A percentile compares a stretch with the other conserved stretches of the same genome.
phyloP scores from a whole-genome alignment of 1,140 invertebrate species.

The Oncopeltus fasciatus region DNA sequence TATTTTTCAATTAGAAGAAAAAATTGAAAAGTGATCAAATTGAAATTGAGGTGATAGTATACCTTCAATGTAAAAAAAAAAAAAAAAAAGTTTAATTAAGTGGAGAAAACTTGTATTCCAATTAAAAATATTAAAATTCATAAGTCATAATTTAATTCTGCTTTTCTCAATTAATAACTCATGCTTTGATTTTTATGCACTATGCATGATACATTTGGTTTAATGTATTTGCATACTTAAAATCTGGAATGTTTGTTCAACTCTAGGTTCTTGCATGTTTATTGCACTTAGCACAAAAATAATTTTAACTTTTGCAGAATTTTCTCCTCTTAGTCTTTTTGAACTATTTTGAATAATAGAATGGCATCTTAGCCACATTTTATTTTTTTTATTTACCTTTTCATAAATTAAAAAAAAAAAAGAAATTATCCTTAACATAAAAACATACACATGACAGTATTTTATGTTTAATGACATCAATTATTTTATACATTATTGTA shows the following conservation, averaged over 20 bases:
- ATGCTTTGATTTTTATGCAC: conserved; percentile 17
- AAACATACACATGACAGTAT: background rate
- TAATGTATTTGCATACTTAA: conserved; percentile 16
- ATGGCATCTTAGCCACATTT: background rate
- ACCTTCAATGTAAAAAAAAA: too few species aligned
- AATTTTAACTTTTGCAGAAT: background rate
- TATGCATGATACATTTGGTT: conserved; percentile 15
- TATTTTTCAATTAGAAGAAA: too few species aligned
- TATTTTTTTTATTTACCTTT: background rate
- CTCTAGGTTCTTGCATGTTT: conserved; percentile 6
- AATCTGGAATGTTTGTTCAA: conserved; percentile 12
- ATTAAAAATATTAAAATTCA: background rate
- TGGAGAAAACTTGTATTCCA: background rate
- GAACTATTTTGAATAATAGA: background rate
- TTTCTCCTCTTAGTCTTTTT: background rate
- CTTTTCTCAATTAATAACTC: conserved; percentile 8
- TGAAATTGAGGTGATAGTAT: too few species aligned
- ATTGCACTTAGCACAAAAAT: conserved; percentile 7
- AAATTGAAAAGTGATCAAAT: too few species aligned
- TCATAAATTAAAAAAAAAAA: background rate
- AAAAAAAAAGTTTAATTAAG: too few species aligned
- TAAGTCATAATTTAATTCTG: background rate
- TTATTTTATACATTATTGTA: too few species aligned
- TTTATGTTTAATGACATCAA: background rate
- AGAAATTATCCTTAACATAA: background rate